Evolutionary conservation across 2,113 vertebrate genomes (phyloP), one percentile per base, ranked within the genome.

Genomic region (Ciconia maguari): DNA sequence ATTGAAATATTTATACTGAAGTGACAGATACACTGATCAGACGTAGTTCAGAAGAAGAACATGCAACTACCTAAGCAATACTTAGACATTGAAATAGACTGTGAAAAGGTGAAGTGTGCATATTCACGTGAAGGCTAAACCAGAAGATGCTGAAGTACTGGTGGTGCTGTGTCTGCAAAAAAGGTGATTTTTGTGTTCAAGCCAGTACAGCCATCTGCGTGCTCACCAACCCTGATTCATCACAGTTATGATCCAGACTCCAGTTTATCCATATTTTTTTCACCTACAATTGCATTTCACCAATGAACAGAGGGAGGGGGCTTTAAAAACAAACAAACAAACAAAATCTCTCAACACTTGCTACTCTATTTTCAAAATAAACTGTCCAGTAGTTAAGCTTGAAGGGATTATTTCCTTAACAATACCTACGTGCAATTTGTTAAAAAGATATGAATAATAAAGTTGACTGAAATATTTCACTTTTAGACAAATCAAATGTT

Each of bases 41-140:
- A 26, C 0, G 0, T 44, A 27, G 13, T 9, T 87, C 55, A 46
- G 25, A 49, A 77, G 14, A 6, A 52, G 20, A 77, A 36, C 0
- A 2, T 6, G 5, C 4, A 32, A 10, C 22, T 6, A 21, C 27
- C 14, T n/a, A 58, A 79, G 44, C 16, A 57, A 11, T 10, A n/a
- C 2, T 70, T 52, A 11, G 25, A 41, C 5, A 7, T 3, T 75
- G 34, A 84, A 62, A 66, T 1, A 70, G 20, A 42, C 22, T 72
- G 21, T 42, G 24, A 65, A 64, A 81, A 85, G 7, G 9, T 19
- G 15, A 82, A 60, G 13, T 0, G 4, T 13, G 25, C 34, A 25
- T 87, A 42, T 54, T 70, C 41, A 74, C 10, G 8, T 61, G 49
- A 92, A 70, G 41, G 36, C 16, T 61, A 69, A 74, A 87, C 41